Evolutionary conservation across 2,888 invertebrate genomes (phyloP).

Genomic region (Cephonodes hylas): DNA sequence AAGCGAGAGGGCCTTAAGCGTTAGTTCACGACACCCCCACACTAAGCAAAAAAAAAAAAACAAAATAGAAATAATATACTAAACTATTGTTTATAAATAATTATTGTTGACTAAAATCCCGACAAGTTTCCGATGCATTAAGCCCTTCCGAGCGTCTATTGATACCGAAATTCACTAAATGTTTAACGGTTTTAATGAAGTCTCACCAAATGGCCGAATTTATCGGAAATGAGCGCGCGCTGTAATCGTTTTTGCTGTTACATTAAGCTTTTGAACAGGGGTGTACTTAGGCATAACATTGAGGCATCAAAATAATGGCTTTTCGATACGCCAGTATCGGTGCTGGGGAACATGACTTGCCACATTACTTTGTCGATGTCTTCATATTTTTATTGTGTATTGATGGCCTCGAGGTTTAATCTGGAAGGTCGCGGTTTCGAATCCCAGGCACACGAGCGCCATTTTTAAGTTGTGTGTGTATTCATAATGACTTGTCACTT

Average conservation of each 20-base stretch:
- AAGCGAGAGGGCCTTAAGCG: too few species aligned
- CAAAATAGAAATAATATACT: too few species aligned
- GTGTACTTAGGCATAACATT: neutral
- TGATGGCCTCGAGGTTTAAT: neutral
- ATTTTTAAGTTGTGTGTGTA: too few species aligned
- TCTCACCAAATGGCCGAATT: constrained; percentile 48
- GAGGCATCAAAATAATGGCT: neutral
- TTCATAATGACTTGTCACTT: too few species aligned
- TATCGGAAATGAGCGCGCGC: constrained; percentile 45
- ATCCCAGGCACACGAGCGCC: too few species aligned
- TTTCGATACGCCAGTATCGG: neutral
- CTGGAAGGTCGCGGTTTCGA: too few species aligned
- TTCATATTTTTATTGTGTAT: neutral
- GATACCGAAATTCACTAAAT: constrained; percentile 49
- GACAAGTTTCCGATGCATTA: neutral
- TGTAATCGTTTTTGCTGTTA: constrained; percentile 39
- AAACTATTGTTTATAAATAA: too few species aligned
- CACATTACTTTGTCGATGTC: neutral
- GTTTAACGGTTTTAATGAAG: constrained; percentile 55
- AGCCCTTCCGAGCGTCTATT: neutral
- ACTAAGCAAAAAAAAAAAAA: too few species aligned
- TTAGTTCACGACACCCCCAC: too few species aligned
- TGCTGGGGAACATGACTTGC: neutral
- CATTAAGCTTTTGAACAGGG: constrained; percentile 38
- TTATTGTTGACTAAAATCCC: too few species aligned